Evolutionary conservation across 2,797 vertebrate genomes (phyloP), one percentile per base, ranked within the genome.

Genomic region (Emys orbicularis): DNA sequence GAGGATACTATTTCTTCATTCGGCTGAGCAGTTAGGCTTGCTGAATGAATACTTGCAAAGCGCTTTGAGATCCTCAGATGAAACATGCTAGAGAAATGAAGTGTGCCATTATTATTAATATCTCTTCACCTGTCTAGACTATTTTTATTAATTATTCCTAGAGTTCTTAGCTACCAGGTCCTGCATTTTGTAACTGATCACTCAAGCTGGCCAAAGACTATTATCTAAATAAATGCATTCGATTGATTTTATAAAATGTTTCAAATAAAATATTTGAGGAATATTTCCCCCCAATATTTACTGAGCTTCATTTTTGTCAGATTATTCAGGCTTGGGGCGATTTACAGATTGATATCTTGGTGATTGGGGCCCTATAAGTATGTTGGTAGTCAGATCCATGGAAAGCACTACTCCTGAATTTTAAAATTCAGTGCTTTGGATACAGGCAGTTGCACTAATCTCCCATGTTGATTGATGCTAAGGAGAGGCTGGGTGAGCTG

Each of bases 231-330:
- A 81, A 95, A 92, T 11, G 16, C 15, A 85, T 68, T 1, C 27
- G 53, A 90, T 92, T 85, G 92, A 83, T 91, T 87, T 87, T 8
- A 52, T 27, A 53, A 81, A 84, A 49, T 11, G 5, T 87, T 92
- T 80, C 49, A 79, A 93, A 85, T 83, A 54, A 61, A 76, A 90
- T 86, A 59, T 86, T 89, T 93, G 91, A 92, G 91, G 91, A 56
- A 87, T 95, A 88, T 90, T 90, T 94, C 61, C 8, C 57, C 82
- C 85, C 56, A 12, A 68, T 84, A 84, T 88, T 93, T 90, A 92
- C 82, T 84, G 84, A 92, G 87, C 61, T 59, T 54, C 6, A 4
- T 88, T 93, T 92, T 96, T 68, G 21, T 25, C 56, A n/a, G 12
- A 90, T 94, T 90, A 95, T 95, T 72, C 74, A 41, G 87, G 84